Evolutionary conservation across 1,140 invertebrate genomes (phyloP).

Genomic region (Nasonia longicornis): DNA sequence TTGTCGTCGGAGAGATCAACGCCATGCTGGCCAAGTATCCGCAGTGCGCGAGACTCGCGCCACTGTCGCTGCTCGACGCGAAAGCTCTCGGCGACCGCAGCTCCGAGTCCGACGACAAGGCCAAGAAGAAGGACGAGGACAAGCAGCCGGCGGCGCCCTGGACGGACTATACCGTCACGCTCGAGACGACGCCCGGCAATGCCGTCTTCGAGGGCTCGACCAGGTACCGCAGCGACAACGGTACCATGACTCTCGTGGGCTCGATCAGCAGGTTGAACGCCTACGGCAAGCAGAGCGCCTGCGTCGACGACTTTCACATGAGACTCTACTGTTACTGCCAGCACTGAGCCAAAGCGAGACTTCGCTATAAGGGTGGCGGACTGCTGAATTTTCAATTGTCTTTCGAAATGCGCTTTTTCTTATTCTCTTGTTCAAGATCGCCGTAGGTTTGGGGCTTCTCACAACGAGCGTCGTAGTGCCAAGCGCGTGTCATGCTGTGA

Average conservation of each 20-base stretch:
- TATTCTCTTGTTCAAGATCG: too few relatives aligned
- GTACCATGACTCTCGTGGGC: slow-evolving; percentile 70
- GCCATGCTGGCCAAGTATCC: slow-evolving; percentile 70
- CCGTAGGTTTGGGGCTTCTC: too few relatives aligned
- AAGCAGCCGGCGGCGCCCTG: slow-evolving; percentile 58
- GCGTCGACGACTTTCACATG: slow-evolving; percentile 79
- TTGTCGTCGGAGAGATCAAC: slow-evolving; percentile 76
- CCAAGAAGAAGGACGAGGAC: slow-evolving; percentile 60
- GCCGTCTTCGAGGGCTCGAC: slow-evolving; percentile 84
- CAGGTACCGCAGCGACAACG: slow-evolving; percentile 59
- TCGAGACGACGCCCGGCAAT: slow-evolving; percentile 77
- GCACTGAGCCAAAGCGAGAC: slow-evolving; percentile 36
- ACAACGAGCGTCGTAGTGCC: too few relatives aligned
- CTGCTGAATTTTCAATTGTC: not conserved
- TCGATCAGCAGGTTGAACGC: slow-evolving; percentile 83
- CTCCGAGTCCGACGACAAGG: slow-evolving; percentile 67
- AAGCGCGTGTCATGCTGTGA: too few relatives aligned
- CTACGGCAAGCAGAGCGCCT: slow-evolving; percentile 84
- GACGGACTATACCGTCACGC: slow-evolving; percentile 76
- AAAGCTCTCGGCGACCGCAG: slow-evolving; percentile 67
- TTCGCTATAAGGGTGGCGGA: not conserved
- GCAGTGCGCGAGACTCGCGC: slow-evolving; percentile 72
- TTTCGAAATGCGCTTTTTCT: not conserved
- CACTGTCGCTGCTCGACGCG: slow-evolving; percentile 71
- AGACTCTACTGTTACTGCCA: slow-evolving; percentile 84